Percentiles rank a stretch among this genome's conserved stretches.
Conservation (phyloP, 2,797 vertebrate species). For the Darevskia mixta region DNA sequence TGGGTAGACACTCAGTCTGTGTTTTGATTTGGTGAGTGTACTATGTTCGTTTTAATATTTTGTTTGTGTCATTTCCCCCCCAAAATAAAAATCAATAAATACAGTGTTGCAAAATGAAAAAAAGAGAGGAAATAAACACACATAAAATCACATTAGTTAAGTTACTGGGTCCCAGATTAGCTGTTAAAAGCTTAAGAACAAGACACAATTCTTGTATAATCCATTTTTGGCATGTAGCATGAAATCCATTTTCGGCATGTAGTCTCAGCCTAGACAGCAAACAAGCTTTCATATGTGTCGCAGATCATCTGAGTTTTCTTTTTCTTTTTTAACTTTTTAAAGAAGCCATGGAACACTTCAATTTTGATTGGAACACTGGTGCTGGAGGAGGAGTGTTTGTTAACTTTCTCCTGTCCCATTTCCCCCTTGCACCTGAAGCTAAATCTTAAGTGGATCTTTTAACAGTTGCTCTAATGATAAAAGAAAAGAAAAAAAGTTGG, state of each 20-base stretch:
- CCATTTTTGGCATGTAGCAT: neutral
- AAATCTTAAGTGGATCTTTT: neutral
- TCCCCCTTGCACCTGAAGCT: neutral
- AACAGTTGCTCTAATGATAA: neutral
- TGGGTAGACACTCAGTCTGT: too few relatives aligned
- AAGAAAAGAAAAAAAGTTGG: neutral
- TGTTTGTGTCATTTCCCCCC: too few relatives aligned
- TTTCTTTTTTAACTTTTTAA: neutral
- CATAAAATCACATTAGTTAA: neutral
- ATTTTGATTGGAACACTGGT: neutral
- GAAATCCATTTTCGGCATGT: constrained; percentile 24
- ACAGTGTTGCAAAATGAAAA: neutral
- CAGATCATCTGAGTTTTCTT: too few relatives aligned
- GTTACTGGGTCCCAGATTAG: neutral
- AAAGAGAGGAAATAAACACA: neutral
- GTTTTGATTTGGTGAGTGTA: too few relatives aligned
- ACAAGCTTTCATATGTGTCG: neutral
- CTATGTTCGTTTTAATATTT: too few relatives aligned
- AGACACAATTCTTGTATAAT: constrained; percentile 4
- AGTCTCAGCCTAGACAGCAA: neutral
- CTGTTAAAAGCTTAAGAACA: neutral
- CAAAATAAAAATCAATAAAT: neutral
- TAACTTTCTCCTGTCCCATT: neutral
- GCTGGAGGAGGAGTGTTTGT: neutral
- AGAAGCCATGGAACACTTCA: neutral